These are phyloP conservation scores for Arctocebus calabarensis DNA, from an alignment of 2,797 vertebrate species.

Conservation along the genomic window DNA sequence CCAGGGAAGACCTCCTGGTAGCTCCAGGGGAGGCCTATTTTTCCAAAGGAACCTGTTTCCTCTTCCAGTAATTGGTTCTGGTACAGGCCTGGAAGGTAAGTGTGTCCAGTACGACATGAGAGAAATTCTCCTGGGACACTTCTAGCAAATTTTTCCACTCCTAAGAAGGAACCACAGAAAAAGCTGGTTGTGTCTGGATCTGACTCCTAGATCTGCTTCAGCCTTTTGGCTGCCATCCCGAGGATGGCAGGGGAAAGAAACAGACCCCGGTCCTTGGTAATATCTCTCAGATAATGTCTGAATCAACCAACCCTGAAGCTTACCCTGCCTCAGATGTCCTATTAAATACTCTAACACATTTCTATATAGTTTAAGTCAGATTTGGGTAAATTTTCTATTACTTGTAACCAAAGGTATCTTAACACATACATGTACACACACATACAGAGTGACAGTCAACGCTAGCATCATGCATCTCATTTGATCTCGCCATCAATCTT, in stretches of 20 bases:
- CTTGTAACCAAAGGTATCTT: not conserved
- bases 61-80: not conserved
- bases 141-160: not conserved
- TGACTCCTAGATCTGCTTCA: not conserved
- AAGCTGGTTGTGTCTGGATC: not conserved
- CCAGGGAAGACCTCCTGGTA: not conserved
- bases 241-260: not conserved
- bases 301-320: not conserved
- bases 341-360: not conserved
- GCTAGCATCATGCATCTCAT: not conserved
- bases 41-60: not conserved
- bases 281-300: not conserved
- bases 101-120: not conserved
- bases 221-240: not conserved
- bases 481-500: not conserved
- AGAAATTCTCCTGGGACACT: not conserved
- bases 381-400: not conserved
- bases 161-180: not conserved
- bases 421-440: not conserved
- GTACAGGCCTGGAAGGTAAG: not conserved
- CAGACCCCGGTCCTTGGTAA: not conserved
- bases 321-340: not conserved
- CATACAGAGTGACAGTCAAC: not conserved
- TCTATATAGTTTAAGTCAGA: not conserved
- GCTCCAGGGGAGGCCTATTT: not conserved